A percentile compares a stretch with the other conserved stretches of the same genome.
Evolutionary conservation across 2,113 vertebrate species (phyloP).

Genomic region (Mixornis gularis): DNA sequence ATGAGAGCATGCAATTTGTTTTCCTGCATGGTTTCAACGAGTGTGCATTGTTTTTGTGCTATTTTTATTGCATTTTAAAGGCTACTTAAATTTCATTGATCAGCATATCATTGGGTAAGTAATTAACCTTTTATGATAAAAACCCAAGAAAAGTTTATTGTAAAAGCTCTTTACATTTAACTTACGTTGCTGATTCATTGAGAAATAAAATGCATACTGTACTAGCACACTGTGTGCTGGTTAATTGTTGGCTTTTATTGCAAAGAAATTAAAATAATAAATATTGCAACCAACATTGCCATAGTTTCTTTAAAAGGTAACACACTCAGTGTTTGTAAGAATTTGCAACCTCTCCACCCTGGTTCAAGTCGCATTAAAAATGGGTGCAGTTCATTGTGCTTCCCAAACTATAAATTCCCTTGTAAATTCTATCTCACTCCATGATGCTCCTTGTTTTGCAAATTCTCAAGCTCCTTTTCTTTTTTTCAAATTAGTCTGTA

Average conservation of each 20-base stretch:
- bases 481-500: neutral
- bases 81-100: constrained; percentile 54
- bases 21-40: constrained; percentile 70
- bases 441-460: constrained; percentile 38
- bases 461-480: neutral
- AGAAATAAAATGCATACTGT: constrained; percentile 3
- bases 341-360: constrained; percentile 7
- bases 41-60: constrained; percentile 52
- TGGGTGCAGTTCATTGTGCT: neutral
- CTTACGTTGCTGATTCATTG: constrained; percentile 18
- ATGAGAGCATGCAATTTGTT: constrained; percentile 74
- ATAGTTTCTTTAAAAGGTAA: constrained; percentile 32
- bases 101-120: constrained; percentile 51
- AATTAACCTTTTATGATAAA: constrained; percentile 27
- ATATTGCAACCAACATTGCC: neutral
- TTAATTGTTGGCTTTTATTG: neutral
- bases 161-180: neutral
- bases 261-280: constrained; percentile 4
- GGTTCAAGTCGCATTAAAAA: constrained; percentile 30
- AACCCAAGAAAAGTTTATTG: constrained; percentile 26
- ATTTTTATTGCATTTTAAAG: constrained; percentile 61
- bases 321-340: neutral
- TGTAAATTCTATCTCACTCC: constrained; percentile 59
- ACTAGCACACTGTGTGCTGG: neutral
- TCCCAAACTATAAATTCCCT: constrained; percentile 35